Evolutionary conservation across 1,140 invertebrate species (phyloP).

Genomic region (Formica selysi): DNA sequence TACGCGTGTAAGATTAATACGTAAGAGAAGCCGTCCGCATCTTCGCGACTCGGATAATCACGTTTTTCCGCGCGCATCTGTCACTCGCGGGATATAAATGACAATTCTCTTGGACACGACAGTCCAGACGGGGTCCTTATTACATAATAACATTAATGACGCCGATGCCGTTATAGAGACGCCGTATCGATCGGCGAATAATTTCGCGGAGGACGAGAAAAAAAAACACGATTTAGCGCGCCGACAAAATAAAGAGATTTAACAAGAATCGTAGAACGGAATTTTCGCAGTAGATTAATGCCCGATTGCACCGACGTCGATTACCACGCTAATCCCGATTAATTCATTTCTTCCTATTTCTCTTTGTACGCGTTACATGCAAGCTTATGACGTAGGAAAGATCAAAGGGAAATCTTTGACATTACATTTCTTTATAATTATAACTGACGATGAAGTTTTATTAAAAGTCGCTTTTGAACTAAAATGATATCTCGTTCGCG

Average conservation of each 20-base stretch:
- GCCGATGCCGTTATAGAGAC: not conserved
- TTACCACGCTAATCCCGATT: conserved; percentile 29
- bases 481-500: not conserved
- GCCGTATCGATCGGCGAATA: conserved; percentile 22
- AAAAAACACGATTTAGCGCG: not conserved
- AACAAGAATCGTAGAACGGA: not conserved
- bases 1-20: not conserved
- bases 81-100: conserved; percentile 36
- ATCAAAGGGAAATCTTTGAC: not conserved
- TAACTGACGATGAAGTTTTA: not conserved
- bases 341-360: not conserved
- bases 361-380: not conserved
- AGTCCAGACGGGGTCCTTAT: not conserved
- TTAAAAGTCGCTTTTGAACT: not conserved
- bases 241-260: conserved; percentile 15
- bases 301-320: conserved; percentile 7
- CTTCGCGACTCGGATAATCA: conserved; percentile 15
- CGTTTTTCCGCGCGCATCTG: conserved; percentile 20
- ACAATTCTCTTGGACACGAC: conserved; percentile 17
- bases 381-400: not conserved
- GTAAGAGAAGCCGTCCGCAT: not conserved
- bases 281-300: not conserved
- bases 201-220: not conserved
- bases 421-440: conserved; percentile 11
- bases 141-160: conserved; percentile 42